Base-by-base conservation (phyloP, 1,140 invertebrate genomes). In the Drosophila paulistorum region DNA sequence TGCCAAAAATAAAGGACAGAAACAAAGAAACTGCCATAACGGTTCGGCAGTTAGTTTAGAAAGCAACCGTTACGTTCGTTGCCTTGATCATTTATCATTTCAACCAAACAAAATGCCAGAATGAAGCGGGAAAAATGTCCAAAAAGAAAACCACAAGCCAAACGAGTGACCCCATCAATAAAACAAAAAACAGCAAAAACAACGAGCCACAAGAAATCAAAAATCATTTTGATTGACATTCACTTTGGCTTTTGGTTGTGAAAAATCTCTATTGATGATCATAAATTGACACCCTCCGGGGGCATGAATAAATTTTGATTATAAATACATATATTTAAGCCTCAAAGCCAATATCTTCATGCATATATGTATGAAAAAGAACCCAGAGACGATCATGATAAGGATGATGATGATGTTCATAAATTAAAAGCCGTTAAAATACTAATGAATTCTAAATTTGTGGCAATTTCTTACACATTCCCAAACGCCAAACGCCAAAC, bases 251-350 rank as follows among this genome's bases (percentile, higher is more conserved):
- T 39, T 39, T 11, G 37, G 37, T 37, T 37, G 10, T 39, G 37
- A 39, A 39, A 39, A 39, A 39, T 39, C 37, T 51, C 17, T 10
- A 51, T 23, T 35, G 54, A 77, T 74, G 69, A 71, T 66, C 67
- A 69, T 71, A 86, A 87, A 87, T 79, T 87, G 79, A 86, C 82
- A 82, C 82, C 82, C 83, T 77, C 75, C 67, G 65, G 79, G 59
- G 79, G 59, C 71, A 79, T 77, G 79, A 76, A 86, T 86, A 83
- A 82, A 87, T 87, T 86, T 85, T 81, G 68, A 76, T 72, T 79
- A 69, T 57, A 35, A 65, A 68, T 45, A 57, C 13, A 68, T 45
- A 65, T 61, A 59, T 58, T 68, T 60, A 65, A 48, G 45, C 14
- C 17, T 48, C 35, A 23, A 48, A 61, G 33, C 57, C 76, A 45